A percentile compares a stretch with the other conserved stretches of the same genome.
Conservation (phyloP, 2,888 invertebrate species). For the Noctua janthina region DNA sequence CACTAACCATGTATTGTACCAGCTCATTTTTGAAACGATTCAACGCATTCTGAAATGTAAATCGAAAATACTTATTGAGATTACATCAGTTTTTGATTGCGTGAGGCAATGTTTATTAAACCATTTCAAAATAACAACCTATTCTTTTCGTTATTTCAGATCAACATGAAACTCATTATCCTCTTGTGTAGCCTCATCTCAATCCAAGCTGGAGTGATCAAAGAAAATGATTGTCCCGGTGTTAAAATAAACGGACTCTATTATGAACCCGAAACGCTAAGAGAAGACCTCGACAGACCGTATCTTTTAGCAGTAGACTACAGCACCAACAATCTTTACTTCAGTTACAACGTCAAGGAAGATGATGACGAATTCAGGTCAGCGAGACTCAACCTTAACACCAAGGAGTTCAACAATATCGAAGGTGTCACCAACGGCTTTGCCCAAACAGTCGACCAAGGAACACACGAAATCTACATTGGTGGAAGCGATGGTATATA, state of each 20-base stretch:
- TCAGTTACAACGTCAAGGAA: slow-evolving; percentile 77
- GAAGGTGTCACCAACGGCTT: slow-evolving; percentile 78
- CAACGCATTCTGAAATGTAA: slow-evolving; percentile 3
- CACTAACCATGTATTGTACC: background rate
- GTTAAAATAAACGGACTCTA: slow-evolving; percentile 72
- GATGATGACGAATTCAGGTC: slow-evolving; percentile 75
- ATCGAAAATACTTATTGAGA: slow-evolving; percentile 13
- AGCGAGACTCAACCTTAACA: slow-evolving; percentile 78
- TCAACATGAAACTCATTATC: slow-evolving; percentile 73
- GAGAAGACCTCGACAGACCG: slow-evolving; percentile 77
- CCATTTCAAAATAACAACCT: slow-evolving; percentile 1
- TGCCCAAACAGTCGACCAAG: slow-evolving; percentile 80
- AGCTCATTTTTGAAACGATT: slow-evolving; percentile 2
- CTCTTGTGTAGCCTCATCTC: slow-evolving; percentile 68
- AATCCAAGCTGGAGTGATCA: slow-evolving; percentile 72
- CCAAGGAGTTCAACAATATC: slow-evolving; percentile 77
- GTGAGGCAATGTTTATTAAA: slow-evolving; percentile 13
- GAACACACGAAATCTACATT: slow-evolving; percentile 78
- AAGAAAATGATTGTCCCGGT: slow-evolving; percentile 72
- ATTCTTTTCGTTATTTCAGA: slow-evolving; percentile 44
- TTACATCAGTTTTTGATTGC: slow-evolving; percentile 11
- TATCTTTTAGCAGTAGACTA: slow-evolving; percentile 79
- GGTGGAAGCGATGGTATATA: slow-evolving; percentile 82
- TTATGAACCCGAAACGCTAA: slow-evolving; percentile 76
- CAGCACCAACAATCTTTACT: slow-evolving; percentile 79